Evolutionary conservation across 2,113 vertebrate species (phyloP).

Genomic region (Nyctibius bracteatus): DNA sequence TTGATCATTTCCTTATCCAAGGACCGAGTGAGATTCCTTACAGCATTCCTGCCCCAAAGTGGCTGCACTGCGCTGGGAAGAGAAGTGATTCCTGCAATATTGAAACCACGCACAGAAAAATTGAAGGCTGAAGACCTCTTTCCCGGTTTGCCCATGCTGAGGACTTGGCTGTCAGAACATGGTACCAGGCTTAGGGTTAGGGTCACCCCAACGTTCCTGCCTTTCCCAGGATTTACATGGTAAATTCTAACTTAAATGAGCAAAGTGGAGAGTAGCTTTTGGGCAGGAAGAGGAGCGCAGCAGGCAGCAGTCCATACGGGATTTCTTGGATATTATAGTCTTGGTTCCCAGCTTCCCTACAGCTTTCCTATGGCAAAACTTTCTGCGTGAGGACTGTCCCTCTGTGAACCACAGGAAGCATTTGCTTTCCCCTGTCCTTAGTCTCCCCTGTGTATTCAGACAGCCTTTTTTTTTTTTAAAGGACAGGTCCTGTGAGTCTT

Average conservation of each 20-base stretch:
- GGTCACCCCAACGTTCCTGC: rapidly evolving
- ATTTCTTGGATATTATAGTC: neutral
- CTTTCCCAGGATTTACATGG: neutral
- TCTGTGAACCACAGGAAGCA: rapidly evolving
- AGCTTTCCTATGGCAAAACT: neutral
- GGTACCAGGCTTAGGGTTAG: neutral
- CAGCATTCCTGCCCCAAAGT: slow-evolving; percentile 34
- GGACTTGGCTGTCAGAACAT: neutral
- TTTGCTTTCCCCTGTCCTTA: neutral
- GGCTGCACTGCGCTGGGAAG: neutral
- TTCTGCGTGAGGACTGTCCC: neutral
- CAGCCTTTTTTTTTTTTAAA: neutral
- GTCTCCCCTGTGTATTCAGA: neutral
- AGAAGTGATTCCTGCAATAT: neutral
- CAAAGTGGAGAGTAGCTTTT: neutral
- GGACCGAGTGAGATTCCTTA: slow-evolving; percentile 33
- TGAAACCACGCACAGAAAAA: neutral
- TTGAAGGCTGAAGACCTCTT: neutral
- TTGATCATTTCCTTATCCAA: slow-evolving; percentile 56
- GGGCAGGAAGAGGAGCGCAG: neutral
- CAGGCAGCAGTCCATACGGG: rapidly evolving
- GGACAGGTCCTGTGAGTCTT: neutral
- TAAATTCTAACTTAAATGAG: neutral
- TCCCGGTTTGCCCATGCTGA: neutral
- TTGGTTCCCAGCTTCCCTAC: neutral